A percentile compares a stretch with the other conserved stretches of the same genome.
Evolutionary conservation across 2,113 vertebrate species (phyloP).

Genomic region (Sterrhoptilus dennistouni): DNA sequence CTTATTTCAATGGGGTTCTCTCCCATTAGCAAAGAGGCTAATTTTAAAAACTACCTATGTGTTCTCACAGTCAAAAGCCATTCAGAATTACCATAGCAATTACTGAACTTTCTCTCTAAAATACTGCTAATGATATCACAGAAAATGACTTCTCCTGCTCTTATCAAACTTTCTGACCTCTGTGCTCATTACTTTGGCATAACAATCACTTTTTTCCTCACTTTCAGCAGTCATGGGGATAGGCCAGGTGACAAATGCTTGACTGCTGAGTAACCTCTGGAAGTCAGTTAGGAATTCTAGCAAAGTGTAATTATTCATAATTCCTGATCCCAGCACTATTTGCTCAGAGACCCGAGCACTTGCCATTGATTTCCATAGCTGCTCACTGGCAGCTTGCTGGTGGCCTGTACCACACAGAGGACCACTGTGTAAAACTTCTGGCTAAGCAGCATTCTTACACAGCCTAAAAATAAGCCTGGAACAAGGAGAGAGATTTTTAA

Average conservation of each 20-base stretch:
- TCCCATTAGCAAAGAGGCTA: neutral
- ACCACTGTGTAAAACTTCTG: neutral
- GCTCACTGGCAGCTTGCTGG: neutral
- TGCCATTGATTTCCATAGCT: neutral
- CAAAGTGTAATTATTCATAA: constrained; percentile 36
- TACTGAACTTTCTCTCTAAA: constrained; percentile 39
- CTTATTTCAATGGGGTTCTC: neutral
- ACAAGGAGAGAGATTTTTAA: neutral
- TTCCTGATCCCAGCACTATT: neutral
- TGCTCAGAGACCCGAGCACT: neutral
- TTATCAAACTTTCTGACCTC: constrained; percentile 61
- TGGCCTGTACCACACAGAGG: neutral
- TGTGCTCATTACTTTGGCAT: constrained; percentile 31
- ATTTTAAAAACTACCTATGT: neutral
- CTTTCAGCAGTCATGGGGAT: neutral
- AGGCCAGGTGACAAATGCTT: neutral
- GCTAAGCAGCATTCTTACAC: neutral
- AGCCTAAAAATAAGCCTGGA: neutral
- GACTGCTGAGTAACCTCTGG: constrained; percentile 25
- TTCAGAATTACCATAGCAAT: constrained; percentile 55
- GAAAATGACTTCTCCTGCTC: constrained; percentile 46
- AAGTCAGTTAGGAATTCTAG: constrained; percentile 23
- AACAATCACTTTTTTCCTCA: neutral
- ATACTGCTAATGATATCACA: constrained; percentile 46
- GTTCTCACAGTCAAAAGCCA: constrained; percentile 40